phyloP scores from a whole-genome alignment of 2,888 invertebrate species.

The Pseudoips prasinana region DNA sequence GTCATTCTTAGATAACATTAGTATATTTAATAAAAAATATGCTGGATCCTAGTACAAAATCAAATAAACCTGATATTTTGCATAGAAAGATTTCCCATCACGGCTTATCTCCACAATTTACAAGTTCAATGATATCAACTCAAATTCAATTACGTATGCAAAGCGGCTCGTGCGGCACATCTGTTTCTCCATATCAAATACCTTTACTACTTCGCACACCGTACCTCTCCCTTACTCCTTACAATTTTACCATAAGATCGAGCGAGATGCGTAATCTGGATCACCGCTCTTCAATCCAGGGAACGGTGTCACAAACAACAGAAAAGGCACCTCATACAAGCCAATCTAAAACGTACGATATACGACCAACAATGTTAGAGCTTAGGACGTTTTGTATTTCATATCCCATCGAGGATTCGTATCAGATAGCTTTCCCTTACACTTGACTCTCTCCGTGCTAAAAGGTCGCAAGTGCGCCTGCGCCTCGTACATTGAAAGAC shows the following conservation, averaged over 20 bases:
- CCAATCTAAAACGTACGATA: slow-evolving; percentile 53
- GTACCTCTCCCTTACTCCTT: slow-evolving; percentile 46
- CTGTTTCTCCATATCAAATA: slow-evolving; percentile 72
- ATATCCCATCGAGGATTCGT: slow-evolving; percentile 59
- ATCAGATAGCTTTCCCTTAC: slow-evolving; percentile 81
- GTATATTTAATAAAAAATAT: too few species aligned
- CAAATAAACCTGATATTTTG: too few species aligned
- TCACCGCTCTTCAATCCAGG: slow-evolving; percentile 65
- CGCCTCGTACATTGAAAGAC: slow-evolving; percentile 63
- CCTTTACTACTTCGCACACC: slow-evolving; percentile 41
- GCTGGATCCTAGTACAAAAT: too few species aligned
- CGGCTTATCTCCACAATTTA: slow-evolving; percentile 55
- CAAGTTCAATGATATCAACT: slow-evolving; percentile 73
- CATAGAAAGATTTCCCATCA: too few species aligned
- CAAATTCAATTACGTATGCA: slow-evolving; percentile 64
- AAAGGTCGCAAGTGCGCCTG: slow-evolving; percentile 63
- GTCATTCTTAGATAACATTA: too few species aligned
- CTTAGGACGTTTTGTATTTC: slow-evolving; percentile 59
- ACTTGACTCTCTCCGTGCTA: slow-evolving; percentile 48
- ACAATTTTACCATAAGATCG: slow-evolving; percentile 16
- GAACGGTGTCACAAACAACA: slow-evolving; percentile 80
- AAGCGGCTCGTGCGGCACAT: slow-evolving; percentile 47
- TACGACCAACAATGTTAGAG: slow-evolving; percentile 38
- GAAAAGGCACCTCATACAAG: slow-evolving; percentile 62
- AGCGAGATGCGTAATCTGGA: slow-evolving; percentile 58